Percentiles rank a stretch among this genome's conserved stretches.
phyloP scores from a whole-genome alignment of 2,888 invertebrate genomes.

The Ariolimax columbianus region DNA sequence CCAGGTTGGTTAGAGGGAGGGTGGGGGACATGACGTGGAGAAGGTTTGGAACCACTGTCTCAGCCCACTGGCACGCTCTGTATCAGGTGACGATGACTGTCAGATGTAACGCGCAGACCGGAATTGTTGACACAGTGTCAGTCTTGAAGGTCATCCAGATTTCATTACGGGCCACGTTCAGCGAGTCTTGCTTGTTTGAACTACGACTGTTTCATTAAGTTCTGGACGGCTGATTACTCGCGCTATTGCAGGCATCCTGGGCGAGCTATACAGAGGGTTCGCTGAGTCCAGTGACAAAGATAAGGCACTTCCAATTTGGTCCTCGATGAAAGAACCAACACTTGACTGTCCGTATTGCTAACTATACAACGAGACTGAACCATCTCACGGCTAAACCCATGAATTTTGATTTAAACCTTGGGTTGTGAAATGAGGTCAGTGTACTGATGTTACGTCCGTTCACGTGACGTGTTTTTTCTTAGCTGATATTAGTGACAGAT shows the following conservation, averaged over 20 bases:
- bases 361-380: not conserved
- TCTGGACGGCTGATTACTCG: slow-evolving; percentile 1
- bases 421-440: not conserved
- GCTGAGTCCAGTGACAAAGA: not conserved
- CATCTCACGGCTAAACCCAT: not conserved
- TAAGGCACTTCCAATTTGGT: not conserved
- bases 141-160: not conserved
- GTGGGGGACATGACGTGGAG: too few species aligned
- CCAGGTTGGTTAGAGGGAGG: too few species aligned
- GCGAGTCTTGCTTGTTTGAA: not conserved
- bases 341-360: not conserved
- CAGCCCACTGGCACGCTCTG: not conserved
- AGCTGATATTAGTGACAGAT: too few species aligned
- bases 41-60: too few species aligned
- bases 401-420: not conserved
- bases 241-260: not conserved
- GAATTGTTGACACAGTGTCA: slow-evolving; percentile 18
- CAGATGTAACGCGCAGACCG: not conserved
- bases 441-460: not conserved
- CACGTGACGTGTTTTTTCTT: not conserved
- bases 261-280: not conserved
- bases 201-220: not conserved
- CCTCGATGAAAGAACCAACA: not conserved
- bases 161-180: not conserved
- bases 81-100: not conserved